Conservation (phyloP, 64 coral and sea anemone species). For the Anthopleura sola region DNA sequence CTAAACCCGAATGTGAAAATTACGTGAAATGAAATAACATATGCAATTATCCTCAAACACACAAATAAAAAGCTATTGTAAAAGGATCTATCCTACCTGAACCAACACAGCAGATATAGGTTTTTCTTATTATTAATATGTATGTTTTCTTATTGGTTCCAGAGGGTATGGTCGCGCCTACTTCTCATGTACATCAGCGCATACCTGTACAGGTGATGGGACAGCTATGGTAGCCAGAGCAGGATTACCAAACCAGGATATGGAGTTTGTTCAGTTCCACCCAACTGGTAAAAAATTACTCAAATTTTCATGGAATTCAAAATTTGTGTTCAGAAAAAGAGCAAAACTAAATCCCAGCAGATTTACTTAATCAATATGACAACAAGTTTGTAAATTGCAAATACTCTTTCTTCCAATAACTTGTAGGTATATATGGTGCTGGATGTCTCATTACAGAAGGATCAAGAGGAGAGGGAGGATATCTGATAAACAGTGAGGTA, state of each 20-base stretch:
- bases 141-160: background rate
- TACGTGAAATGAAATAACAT: too few relatives aligned
- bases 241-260: conserved; percentile 85
- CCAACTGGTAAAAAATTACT: conserved; percentile 62
- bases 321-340: too few relatives aligned
- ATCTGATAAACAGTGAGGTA: conserved; percentile 99
- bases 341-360: too few relatives aligned
- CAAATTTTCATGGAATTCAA: background rate
- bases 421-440: conserved; percentile 93
- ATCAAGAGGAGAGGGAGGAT: conserved; percentile 91
- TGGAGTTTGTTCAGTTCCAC: conserved; percentile 99
- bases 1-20: too few relatives aligned
- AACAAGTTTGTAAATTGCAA: background rate
- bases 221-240: conserved; percentile 88
- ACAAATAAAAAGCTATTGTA: too few relatives aligned
- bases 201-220: conserved; percentile 92
- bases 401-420: background rate
- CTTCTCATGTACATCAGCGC: conserved; percentile 93
- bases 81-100: too few relatives aligned
- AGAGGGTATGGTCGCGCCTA: conserved; percentile 97
- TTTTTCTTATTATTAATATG: background rate
- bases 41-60: too few relatives aligned
- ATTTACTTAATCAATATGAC: too few relatives aligned
- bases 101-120: too few relatives aligned
- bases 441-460: conserved; percentile 97